Percentiles rank a stretch among this genome's conserved stretches.
Conservation (phyloP, 2,113 vertebrate species). For the Hylia prasina region DNA sequence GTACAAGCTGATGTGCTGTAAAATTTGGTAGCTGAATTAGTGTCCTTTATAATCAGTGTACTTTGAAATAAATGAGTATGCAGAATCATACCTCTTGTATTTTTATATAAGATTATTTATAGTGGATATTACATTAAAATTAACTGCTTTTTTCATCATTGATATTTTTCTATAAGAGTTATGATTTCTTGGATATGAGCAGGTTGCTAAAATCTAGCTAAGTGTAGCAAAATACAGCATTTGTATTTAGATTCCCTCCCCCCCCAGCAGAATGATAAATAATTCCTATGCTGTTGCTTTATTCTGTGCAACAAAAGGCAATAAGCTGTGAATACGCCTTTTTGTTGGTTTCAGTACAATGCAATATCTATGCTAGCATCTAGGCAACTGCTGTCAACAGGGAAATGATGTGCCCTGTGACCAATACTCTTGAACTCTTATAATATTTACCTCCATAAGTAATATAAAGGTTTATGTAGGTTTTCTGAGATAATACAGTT, state of each 20-base stretch:
- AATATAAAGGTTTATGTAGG: constrained; percentile 17
- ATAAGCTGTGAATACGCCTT: constrained; percentile 26
- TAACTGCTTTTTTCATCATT: neutral
- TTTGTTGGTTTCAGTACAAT: constrained; percentile 51
- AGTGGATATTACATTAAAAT: constrained; percentile 4
- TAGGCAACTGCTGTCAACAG: constrained; percentile 13
- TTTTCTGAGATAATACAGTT: neutral
- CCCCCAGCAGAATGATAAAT: neutral
- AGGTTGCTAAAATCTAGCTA: constrained; percentile 28
- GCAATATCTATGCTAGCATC: constrained; percentile 29
- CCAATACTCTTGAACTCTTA: constrained; percentile 1
- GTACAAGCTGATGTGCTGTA: neutral
- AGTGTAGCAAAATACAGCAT: constrained; percentile 1
- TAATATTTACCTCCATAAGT: neutral
- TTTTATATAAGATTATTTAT: neutral
- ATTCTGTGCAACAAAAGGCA: constrained; percentile 18
- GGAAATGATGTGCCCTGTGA: neutral
- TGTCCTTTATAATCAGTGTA: neutral
- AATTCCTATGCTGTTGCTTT: neutral
- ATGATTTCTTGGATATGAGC: constrained; percentile 6
- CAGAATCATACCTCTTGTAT: neutral
- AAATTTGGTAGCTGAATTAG: neutral
- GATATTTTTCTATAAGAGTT: neutral
- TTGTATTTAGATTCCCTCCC: neutral
- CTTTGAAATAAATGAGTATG: constrained; percentile 2